A percentile compares a stretch with the other conserved stretches of the same genome.
Evolutionary conservation across 2,797 vertebrate species (phyloP).

Genomic region (Megalops cyprinoides): DNA sequence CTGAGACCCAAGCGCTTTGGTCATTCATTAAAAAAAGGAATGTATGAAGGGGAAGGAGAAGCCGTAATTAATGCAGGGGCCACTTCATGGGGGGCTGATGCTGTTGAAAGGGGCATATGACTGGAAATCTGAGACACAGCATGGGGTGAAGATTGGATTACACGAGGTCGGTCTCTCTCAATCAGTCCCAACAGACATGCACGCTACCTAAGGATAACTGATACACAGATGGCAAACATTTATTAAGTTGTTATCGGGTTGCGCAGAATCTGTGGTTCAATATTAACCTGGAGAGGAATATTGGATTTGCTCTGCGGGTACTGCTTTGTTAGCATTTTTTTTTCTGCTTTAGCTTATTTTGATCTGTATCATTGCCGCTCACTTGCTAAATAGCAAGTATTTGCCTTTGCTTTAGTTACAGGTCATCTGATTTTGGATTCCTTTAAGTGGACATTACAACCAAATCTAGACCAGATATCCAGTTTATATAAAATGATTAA

Average conservation of each 20-base stretch:
- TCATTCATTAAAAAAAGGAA: slow-evolving; percentile 10
- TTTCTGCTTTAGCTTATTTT: neutral
- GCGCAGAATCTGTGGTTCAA: neutral
- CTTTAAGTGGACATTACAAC: neutral
- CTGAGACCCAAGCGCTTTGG: neutral
- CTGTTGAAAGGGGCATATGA: neutral
- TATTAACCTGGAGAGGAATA: neutral
- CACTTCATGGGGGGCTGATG: neutral
- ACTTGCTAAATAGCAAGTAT: no score
- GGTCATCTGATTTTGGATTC: neutral
- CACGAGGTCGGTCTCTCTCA: neutral
- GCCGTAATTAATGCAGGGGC: neutral
- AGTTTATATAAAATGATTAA: neutral
- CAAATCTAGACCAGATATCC: neutral
- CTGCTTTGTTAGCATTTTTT: neutral
- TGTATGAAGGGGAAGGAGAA: slow-evolving; percentile 6
- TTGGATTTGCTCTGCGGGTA: neutral
- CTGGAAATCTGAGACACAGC: no score
- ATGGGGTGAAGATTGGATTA: neutral
- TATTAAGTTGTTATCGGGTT: neutral
- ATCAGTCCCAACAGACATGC: neutral
- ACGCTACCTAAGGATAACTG: neutral
- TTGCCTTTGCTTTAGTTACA: neutral
- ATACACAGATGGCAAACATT: neutral
- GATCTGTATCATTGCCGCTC: neutral